Conservation (phyloP, 2,888 invertebrate species). For the Abrostola tripartita region DNA sequence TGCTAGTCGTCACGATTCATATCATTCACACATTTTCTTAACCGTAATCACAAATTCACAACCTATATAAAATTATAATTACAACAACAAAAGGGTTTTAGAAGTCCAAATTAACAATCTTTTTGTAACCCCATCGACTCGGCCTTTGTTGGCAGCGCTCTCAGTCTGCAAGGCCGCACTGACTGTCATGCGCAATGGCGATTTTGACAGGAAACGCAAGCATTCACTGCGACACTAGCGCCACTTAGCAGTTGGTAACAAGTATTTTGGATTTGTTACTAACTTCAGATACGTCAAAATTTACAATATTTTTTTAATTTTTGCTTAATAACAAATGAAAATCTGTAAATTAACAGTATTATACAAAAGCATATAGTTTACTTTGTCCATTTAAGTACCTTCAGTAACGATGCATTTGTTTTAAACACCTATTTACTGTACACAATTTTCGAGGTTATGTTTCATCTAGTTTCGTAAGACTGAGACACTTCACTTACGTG, state of each 20-base stretch:
- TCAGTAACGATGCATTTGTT: constrained; percentile 13
- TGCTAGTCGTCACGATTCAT: constrained; percentile 89
- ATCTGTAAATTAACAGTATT: constrained; percentile 33
- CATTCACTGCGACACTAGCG: constrained; percentile 86
- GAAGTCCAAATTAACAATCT: constrained; percentile 86
- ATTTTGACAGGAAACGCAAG: constrained; percentile 87
- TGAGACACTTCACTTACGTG: constrained; percentile 68
- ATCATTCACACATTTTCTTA: constrained; percentile 88
- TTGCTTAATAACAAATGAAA: constrained; percentile 45
- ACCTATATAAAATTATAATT: constrained; percentile 89
- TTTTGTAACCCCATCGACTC: constrained; percentile 89
- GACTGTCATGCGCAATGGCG: constrained; percentile 89
- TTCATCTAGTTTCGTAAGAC: constrained; percentile 67
- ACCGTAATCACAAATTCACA: constrained; percentile 89
- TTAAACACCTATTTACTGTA: constrained; percentile 19
- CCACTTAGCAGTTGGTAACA: constrained; percentile 80
- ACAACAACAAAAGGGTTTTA: constrained; percentile 87
- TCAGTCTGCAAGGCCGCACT: constrained; percentile 89
- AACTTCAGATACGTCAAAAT: constrained; percentile 67
- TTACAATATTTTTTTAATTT: constrained; percentile 62
- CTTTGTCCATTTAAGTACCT: constrained; percentile 24
- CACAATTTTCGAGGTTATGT: constrained; percentile 65
- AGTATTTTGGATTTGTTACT: constrained; percentile 66
- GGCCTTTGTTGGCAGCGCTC: constrained; percentile 89
- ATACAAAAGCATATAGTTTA: constrained; percentile 32